A percentile compares a stretch with the other conserved stretches of the same genome.
These are phyloP conservation scores for Boulengeromyrus knoepffleri DNA, from an alignment of 2,113 vertebrate species.

Conservation along the genomic window DNA sequence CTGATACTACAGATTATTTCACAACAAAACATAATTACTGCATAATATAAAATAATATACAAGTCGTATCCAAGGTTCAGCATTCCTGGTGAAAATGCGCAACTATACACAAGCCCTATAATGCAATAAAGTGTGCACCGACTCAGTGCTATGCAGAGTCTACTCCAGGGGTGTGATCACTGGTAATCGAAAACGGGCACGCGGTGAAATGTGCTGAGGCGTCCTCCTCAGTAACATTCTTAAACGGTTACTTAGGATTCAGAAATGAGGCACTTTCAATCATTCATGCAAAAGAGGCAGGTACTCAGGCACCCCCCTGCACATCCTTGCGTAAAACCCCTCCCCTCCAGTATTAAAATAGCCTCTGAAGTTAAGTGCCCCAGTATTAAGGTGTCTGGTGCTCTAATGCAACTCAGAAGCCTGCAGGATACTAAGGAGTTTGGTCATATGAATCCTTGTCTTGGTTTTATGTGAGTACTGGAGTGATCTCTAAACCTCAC, in stretches of 20 bases:
- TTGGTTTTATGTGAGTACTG: not conserved
- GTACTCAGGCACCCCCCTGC: not conserved
- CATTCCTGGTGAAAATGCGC: not conserved
- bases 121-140: not conserved
- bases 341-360: not conserved
- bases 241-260: not conserved
- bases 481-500: not conserved
- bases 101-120: not conserved
- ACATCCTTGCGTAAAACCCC: not conserved
- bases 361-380: not conserved
- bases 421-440: not conserved
- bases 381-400: not conserved
- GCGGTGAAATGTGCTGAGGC: too few species aligned
- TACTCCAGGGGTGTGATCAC: not conserved
- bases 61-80: not conserved
- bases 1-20: not conserved
- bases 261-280: not conserved
- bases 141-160: not conserved
- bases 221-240: not conserved
- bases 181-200: not conserved
- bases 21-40: not conserved
- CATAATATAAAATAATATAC: not conserved
- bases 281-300: not conserved
- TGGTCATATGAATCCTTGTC: not conserved
- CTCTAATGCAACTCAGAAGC: not conserved